A percentile compares a stretch with the other conserved stretches of the same genome.
phyloP scores from a whole-genome alignment of 92 coral and sea anemone genomes.

The Scolanthus callimorphus region DNA sequence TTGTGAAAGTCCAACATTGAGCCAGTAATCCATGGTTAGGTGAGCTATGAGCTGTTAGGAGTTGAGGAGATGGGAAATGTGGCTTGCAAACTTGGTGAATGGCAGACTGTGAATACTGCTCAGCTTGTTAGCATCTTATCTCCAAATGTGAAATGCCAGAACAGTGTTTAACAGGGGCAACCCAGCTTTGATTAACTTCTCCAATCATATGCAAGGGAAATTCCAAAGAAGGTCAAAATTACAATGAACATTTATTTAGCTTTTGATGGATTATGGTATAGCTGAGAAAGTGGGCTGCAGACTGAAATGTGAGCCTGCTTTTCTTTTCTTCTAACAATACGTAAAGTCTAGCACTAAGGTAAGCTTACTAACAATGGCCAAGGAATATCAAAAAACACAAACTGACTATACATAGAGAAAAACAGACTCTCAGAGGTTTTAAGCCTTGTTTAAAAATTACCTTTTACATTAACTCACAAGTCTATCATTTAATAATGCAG shows the following conservation, averaged over 20 bases:
- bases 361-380: too few species aligned
- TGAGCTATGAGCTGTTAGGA: slow-evolving; percentile 6
- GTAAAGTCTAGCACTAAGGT: too few species aligned
- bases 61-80: slow-evolving; percentile 14
- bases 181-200: neutral
- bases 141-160: slow-evolving; percentile 19
- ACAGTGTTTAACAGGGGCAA: slow-evolving; percentile 6
- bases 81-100: slow-evolving; percentile 12
- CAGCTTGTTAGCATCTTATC: slow-evolving; percentile 29
- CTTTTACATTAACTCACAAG: too few species aligned
- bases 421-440: too few species aligned
- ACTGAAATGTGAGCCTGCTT: too few species aligned
- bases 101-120: neutral
- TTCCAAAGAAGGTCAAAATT: slow-evolving; percentile 4
- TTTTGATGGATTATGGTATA: slow-evolving; percentile 29
- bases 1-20: slow-evolving; percentile 28
- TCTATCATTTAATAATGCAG: too few species aligned
- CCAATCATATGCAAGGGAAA: slow-evolving; percentile 20
- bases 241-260: slow-evolving; percentile 7
- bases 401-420: too few species aligned
- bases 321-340: too few species aligned
- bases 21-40: slow-evolving; percentile 37
- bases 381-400: too few species aligned
- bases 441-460: too few species aligned
- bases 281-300: neutral